Evolutionary conservation across 1,140 invertebrate species (phyloP).

Genomic region (Calycopis cecrops): DNA sequence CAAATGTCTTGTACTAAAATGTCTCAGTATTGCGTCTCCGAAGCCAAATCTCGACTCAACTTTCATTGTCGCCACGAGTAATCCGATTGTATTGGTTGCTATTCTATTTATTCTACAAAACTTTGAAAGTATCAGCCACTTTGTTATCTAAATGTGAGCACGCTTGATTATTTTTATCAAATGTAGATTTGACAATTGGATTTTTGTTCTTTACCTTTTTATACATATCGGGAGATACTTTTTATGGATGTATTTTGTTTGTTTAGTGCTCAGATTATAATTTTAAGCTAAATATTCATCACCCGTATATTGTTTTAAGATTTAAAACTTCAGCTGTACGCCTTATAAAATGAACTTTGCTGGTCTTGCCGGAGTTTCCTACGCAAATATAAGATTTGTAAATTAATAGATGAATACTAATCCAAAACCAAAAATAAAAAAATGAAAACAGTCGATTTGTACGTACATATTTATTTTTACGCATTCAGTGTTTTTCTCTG

Average conservation of each 20-base stretch:
- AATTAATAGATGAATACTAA: no score
- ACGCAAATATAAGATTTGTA: no score
- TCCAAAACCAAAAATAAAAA: no score
- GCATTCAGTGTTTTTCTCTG: no score
- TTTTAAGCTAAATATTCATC: not conserved
- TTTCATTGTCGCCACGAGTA: not conserved
- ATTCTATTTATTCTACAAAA: not conserved
- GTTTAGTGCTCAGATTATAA: not conserved
- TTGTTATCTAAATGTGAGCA: not conserved
- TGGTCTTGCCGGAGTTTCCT: no score
- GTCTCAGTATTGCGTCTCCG: not conserved
- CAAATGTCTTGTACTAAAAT: no score
- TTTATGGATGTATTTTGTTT: not conserved
- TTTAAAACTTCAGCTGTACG: no score
- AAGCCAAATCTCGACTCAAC: constrained; percentile 2
- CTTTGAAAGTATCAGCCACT: not conserved
- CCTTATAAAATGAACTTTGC: no score
- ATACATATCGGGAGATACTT: not conserved
- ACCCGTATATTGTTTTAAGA: no score
- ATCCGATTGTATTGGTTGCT: constrained; percentile 1
- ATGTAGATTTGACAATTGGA: not conserved
- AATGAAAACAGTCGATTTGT: no score
- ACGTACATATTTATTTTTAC: no score
- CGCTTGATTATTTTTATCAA: not conserved
- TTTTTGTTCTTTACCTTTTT: no score